Conservation (phyloP, 2,113 vertebrate species). For the Saimiri boliviensis region DNA sequence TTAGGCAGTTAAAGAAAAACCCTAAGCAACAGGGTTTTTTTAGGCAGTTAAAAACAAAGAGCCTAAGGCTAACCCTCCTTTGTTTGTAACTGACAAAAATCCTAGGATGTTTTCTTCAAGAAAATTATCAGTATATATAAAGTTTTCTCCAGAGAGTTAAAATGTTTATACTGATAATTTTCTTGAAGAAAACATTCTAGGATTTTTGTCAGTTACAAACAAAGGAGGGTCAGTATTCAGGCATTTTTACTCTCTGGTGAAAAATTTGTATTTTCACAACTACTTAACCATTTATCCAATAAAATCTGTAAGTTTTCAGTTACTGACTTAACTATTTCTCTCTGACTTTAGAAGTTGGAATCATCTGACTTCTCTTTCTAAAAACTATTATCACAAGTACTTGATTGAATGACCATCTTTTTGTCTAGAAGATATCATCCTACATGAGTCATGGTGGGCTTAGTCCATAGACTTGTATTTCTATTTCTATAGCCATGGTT, state of each 20-base stretch:
- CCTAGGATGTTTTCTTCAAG: background rate
- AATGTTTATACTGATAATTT: background rate
- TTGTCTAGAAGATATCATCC: background rate
- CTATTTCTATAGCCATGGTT: background rate
- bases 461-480: background rate
- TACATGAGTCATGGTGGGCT: background rate
- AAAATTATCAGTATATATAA: background rate
- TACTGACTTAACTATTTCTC: background rate
- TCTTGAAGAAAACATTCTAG: constrained; percentile 9
- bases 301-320: constrained; percentile 17
- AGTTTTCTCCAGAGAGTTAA: constrained; percentile 16
- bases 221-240: background rate
- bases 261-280: constrained; percentile 37
- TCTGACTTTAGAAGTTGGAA: background rate
- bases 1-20: too few relatives aligned
- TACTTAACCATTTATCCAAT: background rate
- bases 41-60: background rate
- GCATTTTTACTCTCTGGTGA: background rate
- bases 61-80: background rate
- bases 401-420: background rate
- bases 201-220: background rate
- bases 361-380: constrained; percentile 7
- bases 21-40: too few relatives aligned
- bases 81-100: background rate
- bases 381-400: background rate